Percentiles rank a stretch among this genome's conserved stretches.
Conservation (phyloP, 2,113 vertebrate species). For the Cavia porcellus region DNA sequence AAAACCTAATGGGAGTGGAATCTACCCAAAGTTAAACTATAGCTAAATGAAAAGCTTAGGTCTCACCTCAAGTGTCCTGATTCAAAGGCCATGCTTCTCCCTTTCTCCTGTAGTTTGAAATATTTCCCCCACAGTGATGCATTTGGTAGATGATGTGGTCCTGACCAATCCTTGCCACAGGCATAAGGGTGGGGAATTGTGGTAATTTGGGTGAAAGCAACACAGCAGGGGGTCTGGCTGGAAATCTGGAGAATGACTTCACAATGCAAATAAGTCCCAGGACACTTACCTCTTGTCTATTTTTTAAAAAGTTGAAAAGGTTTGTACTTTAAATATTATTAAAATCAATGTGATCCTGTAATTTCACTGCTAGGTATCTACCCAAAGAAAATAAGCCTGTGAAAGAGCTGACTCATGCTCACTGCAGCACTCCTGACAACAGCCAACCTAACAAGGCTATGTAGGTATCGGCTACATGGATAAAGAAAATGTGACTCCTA, state of each 20-base stretch:
- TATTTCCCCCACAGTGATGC: background rate
- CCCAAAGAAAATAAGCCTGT: background rate
- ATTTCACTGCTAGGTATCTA: background rate
- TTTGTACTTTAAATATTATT: background rate
- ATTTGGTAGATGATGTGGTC: background rate
- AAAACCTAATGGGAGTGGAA: background rate
- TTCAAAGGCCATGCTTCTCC: background rate
- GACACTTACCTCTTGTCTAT: background rate
- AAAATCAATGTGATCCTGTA: background rate
- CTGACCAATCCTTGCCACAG: background rate
- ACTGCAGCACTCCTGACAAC: background rate
- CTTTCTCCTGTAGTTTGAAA: background rate
- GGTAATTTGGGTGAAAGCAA: background rate
- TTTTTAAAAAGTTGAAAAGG: slow-evolving; percentile 21
- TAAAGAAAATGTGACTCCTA: background rate
- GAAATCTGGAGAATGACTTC: background rate
- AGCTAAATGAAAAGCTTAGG: background rate
- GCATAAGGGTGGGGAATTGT: background rate
- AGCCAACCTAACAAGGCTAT: too few relatives aligned
- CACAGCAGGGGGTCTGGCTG: accelerated
- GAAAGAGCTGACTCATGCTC: background rate
- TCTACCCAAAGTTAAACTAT: background rate
- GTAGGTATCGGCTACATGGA: background rate
- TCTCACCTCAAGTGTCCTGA: background rate
- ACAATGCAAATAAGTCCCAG: background rate